phyloP scores from a whole-genome alignment of 2,797 vertebrate species.

The Psittacula echo region DNA sequence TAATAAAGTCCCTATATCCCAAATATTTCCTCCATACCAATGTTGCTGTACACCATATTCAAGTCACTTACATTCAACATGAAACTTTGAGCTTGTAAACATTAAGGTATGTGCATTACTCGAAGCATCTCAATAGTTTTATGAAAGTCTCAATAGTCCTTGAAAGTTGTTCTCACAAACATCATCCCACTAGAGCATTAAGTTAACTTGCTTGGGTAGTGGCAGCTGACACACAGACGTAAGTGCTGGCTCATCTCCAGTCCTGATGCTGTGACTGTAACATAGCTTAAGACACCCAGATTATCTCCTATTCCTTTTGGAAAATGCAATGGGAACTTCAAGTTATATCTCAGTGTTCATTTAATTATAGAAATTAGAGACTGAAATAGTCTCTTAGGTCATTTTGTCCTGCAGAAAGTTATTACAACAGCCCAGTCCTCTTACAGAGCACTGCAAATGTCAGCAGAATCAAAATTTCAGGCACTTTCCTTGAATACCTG shows the following conservation, averaged over 20 bases:
- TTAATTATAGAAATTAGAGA: constrained; percentile 36
- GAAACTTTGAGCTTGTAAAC: background rate
- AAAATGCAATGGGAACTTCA: constrained; percentile 8
- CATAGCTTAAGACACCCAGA: background rate
- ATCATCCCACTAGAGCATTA: background rate
- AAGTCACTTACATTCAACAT: background rate
- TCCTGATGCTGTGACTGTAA: background rate
- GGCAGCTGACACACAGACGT: background rate
- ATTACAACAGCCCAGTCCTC: background rate
- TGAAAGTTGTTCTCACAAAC: background rate
- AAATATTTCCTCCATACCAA: background rate
- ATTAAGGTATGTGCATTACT: background rate
- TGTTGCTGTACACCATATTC: background rate
- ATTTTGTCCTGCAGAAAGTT: background rate
- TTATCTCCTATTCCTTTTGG: background rate
- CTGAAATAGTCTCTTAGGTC: background rate
- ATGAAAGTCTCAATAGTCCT: background rate
- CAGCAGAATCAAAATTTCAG: background rate
- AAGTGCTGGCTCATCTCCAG: background rate
- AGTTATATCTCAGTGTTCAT: background rate
- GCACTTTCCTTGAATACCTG: background rate
- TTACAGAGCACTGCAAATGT: background rate
- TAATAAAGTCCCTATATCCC: background rate
- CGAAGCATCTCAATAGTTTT: background rate
- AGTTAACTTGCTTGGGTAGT: background rate